Base-by-base conservation (phyloP, 2,888 invertebrate genomes). In the Encarsia formosa region DNA sequence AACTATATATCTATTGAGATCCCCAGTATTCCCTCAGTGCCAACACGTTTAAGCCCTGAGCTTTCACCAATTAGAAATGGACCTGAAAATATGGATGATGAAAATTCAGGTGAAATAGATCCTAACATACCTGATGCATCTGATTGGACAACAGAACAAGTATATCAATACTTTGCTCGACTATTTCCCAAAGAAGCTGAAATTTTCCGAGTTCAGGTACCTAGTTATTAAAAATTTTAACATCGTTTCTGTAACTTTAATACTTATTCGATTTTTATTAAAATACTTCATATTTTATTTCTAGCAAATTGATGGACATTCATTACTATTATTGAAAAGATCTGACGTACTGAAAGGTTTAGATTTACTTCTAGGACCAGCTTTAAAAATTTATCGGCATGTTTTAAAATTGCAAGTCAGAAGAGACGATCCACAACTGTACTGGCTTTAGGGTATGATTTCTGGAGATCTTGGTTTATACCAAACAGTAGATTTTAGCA, bases 291-390 rank as follows among this genome's bases (percentile, higher is more conserved):
- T n/a, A n/a, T n/a, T n/a, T 5, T 1, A 8, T 47, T 49, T 47
- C 23, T 37, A 91, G 89, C 91, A 94, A 70, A 92, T 96, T 57
- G 96, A 96, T 77, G 96, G 96, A 0, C 84, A 85, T 65, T 89
- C 92, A 1, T 74, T 96, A 48, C 77, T 93, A 54, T 79, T 96
- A 64, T 83, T 96, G 72, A 86, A 87, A 63, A 80, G 95, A 59
- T 81, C 84, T 32, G 94, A 95, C 69, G 88, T 96, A 20, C 79
- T 95, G 3, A 84, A 81, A 53, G 88, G 88, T 29, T 77, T 96
- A 55, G 85, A 87, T 34, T 76, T 96, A 18, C 88, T 89, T 57
- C 77, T 96, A 13, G 95, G 95, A 0, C 92, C 92, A 38, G 93
- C 93, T 4, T 78, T 95, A 39, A 88, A 91, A 64, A 81, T 93